Base-by-base conservation (phyloP, 2,888 invertebrate species). In the Altica lythri region DNA sequence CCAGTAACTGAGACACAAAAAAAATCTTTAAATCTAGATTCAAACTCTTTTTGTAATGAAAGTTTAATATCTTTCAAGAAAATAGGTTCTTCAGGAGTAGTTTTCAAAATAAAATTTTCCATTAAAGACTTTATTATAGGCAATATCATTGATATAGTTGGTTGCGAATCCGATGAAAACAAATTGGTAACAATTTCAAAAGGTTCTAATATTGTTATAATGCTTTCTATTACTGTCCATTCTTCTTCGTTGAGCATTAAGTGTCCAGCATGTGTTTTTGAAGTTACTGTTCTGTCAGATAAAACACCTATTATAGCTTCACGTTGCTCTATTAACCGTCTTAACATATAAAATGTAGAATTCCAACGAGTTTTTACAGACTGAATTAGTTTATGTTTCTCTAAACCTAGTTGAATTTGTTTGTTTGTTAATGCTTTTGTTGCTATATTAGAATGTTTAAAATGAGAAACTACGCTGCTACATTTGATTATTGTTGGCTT, bases 371-470 rank as follows among this genome's bases (percentile, higher is more conserved):
- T 59, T 49, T 59, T 59, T 1, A 59, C 55, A 8, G 59, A 47
- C 19, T 59, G 56, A 32, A 53, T 56, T 19, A 59, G 50, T 45
- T 56, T 59, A 45, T 56, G 52, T 12, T 44, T 18, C 32, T 25
- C 12, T 49, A 59, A 44, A 34, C 38, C 42, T 3, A 49, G 22
- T 38, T 55, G 53, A 22, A n/a, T 34, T 40, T 55, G 55, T 53
- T 55, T 46, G 22, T 29, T 19, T 17, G 18, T 38, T 25, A 52
- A 38, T 12, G 46, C 37, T 46, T 2, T n/a, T 9, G 46, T 46
- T 5, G 63, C 64, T 30, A 53, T 18, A 32, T 58, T 61, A 4
- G 61, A 64, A 53, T 66, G 61, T 34, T 61, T 64, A 52, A 67
- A 66, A 57, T 65, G 63, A 2, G 55, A 49, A 9, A 64, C 65